Evolutionary conservation across 1,140 invertebrate genomes (phyloP).

Genomic region (Drosophila nasuta): DNA sequence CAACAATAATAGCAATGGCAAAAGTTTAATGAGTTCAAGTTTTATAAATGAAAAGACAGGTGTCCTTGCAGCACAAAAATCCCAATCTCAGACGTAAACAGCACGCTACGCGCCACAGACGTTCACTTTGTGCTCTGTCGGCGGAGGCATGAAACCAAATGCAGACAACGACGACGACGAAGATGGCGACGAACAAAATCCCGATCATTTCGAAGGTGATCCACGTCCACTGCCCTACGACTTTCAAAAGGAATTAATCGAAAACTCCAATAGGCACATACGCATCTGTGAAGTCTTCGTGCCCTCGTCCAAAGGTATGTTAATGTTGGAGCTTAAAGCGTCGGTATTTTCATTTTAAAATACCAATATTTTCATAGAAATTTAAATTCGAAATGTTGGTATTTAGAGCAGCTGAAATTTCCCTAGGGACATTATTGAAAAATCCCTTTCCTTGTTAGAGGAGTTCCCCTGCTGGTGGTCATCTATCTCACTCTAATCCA

Average conservation of each 20-base stretch:
- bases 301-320: slow-evolving; percentile 59
- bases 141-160: slow-evolving; percentile 50
- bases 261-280: slow-evolving; percentile 69
- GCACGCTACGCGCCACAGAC: slow-evolving; percentile 63
- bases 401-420: neutral
- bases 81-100: slow-evolving; percentile 58
- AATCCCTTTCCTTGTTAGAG: neutral
- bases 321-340: neutral
- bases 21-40: slow-evolving; percentile 83
- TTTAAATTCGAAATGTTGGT: neutral
- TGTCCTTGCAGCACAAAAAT: slow-evolving; percentile 59
- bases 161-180: slow-evolving; percentile 32
- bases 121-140: slow-evolving; percentile 2
- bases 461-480: neutral
- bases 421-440: neutral
- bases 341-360: neutral
- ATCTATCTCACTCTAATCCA: slow-evolving; percentile 10
- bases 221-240: slow-evolving; percentile 69
- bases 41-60: slow-evolving; percentile 71
- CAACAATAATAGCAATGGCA: slow-evolving; percentile 53
- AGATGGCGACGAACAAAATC: slow-evolving; percentile 39
- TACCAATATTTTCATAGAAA: neutral
- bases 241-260: slow-evolving; percentile 79
- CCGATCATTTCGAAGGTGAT: slow-evolving; percentile 67
- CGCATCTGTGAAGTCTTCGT: slow-evolving; percentile 57